Base-by-base conservation (phyloP, 2,797 vertebrate species). In the Cyclopterus lumpus region DNA sequence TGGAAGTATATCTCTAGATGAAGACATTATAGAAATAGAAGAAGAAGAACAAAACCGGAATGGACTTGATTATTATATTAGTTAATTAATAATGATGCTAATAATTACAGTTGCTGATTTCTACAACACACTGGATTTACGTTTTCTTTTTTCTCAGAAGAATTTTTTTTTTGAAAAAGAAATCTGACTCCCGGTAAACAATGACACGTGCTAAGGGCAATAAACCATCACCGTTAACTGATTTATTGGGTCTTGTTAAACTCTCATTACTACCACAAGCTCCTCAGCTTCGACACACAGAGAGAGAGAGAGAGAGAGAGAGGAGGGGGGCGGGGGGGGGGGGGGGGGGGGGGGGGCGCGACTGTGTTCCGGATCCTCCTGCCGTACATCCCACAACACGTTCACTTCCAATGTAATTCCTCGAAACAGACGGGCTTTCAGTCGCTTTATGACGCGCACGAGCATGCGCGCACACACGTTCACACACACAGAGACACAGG, bases 241-340 rank as follows among this genome's bases (percentile, higher is more conserved):
- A 95, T 96, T 95, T 95, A 96, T 92, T 92, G 92, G 91, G 38
- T 88, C 94, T 95, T 93, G 92, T 96, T 96, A 96, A 95, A 95
- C 86, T 91, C 93, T 90, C 94, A 91, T 95, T 95, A 95, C 93
- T 89, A 93, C 90, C 92, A 79, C 93, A 88, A 82, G 86, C 88
- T 89, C 89, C 87, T 85, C 86, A 81, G 78, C 76, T 83, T 88
- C 90, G 92, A 90, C n/a, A 72, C 53, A 74, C 58, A 34, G 44
- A 36, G 55, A 18, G 55, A 12, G 68, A 9, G 73, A 11, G 22
- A 15, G 61, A 28, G 65, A 22, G 69, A 59, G 62, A 68, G 64
- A 46, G 67, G 65, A 49, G 14, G n/a, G 42, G 24, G 64, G 32
- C 36, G 51, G 53, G 36, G 36, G 44, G 71, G 12, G 67, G 51